Evolutionary conservation across 2,888 invertebrate genomes (phyloP).

Genomic region (Vandiemenella viatica): DNA sequence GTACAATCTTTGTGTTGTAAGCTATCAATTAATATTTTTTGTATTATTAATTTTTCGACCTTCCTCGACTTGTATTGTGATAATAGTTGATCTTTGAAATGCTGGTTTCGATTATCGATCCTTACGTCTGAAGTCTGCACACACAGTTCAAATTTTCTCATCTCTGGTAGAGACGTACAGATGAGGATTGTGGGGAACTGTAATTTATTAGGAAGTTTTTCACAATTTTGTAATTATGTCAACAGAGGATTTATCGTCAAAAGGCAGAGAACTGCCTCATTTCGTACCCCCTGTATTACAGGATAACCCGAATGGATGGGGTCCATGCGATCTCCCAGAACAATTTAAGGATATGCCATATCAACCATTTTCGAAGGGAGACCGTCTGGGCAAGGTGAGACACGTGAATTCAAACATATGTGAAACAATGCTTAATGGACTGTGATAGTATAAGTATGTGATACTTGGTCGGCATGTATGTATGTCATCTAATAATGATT

Average conservation of each 20-base stretch:
- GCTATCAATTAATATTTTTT: too few species aligned
- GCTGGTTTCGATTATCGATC: too few species aligned
- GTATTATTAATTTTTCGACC: too few species aligned
- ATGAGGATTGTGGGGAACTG: too few species aligned
- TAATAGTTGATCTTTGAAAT: too few species aligned
- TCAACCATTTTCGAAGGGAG: conserved; percentile 97
- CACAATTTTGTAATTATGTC: background rate
- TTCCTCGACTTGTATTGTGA: too few species aligned
- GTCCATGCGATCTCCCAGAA: conserved; percentile 86
- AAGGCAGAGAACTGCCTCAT: conserved; percentile 36
- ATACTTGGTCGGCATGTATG: background rate
- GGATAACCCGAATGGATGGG: conserved; percentile 88
- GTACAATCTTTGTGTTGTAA: too few species aligned
- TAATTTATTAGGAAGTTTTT: too few species aligned
- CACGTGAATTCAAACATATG: conserved; percentile 8
- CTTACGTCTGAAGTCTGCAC: too few species aligned
- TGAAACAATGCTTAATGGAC: too few species aligned
- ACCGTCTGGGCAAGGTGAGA: conserved; percentile 86
- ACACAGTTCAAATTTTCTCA: too few species aligned
- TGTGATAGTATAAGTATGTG: conserved; percentile 1
- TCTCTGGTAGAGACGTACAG: too few species aligned
- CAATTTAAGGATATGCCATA: conserved; percentile 95
- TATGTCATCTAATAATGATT: conserved; percentile 7
- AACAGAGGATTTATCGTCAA: background rate
- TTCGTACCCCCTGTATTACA: conserved; percentile 62